Base-by-base conservation (phyloP, 2,888 invertebrate genomes). In the Auanema sp. region DNA sequence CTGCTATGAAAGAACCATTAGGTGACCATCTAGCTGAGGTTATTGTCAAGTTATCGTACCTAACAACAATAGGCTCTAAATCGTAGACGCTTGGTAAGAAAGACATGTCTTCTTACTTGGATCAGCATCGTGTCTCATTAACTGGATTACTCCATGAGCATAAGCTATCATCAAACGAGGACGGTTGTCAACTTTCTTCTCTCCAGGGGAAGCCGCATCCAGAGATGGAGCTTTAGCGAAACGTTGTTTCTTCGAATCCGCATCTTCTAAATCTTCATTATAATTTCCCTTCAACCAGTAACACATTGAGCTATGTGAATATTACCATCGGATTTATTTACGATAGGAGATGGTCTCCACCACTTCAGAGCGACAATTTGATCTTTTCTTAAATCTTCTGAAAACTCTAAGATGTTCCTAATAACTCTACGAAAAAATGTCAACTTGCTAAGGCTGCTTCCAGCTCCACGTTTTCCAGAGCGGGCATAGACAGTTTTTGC, bases 1-100 rank as follows among this genome's bases (percentile, higher is more conserved):
- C 89, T 0, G 95, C 96, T 52, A 97, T 83, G 2, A 95, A 88
- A 14, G 90, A 90, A 6, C 82, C 97, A 79, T 91, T 91, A 79
- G 92, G 92, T 84, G 94, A 96, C 97, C 97, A 97, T 75, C 89
- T 89, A 60, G 92, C 90, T 81, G 90, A 90, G 47, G 91, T 89
- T 8, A 91, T 89, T 24, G 88, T 87, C 89, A 95, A 62, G 12
- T 69, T 91, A 43, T 90, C 90, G 0, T 91, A 90, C 79, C 94
- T 91, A 24, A 96, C 86, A 51, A 92, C 86, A 8, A 92, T 87
- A 10, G 94, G 92, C 83, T 89, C 92, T 92, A 84, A 47, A 87
- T 66, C 24, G 25, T 16, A 42, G 16, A 24, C 23, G 12, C 42
- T 33, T 33, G 12, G 2, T n/a, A 21, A 23, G 41, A 12, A 21